A percentile compares a stretch with the other conserved stretches of the same genome.
These are phyloP conservation scores for Puma concolor DNA, from an alignment of 2,113 vertebrate species.

Conservation along the genomic window DNA sequence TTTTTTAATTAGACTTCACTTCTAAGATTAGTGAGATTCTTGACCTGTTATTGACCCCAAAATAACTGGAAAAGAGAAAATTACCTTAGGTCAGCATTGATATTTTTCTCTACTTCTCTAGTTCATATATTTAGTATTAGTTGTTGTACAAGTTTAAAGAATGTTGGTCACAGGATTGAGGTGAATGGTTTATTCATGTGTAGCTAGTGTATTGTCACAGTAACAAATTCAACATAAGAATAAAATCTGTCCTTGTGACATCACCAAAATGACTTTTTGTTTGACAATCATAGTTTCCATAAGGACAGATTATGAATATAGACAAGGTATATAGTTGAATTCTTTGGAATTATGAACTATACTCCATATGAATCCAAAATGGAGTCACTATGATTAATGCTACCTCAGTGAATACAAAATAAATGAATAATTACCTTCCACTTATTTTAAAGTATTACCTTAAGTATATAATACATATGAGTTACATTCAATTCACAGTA, in stretches of 20 bases:
- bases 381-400: conserved; percentile 13
- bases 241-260: neutral
- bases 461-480: neutral
- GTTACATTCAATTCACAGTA: neutral
- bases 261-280: conserved; percentile 33
- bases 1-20: neutral
- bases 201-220: conserved; percentile 46
- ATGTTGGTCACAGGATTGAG: neutral
- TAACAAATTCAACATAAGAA: neutral
- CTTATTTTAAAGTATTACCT: conserved; percentile 50
- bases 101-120: neutral
- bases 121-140: neutral
- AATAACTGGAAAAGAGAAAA: neutral
- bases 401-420: neutral
- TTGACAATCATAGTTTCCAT: neutral
- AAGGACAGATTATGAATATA: neutral
- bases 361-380: neutral
- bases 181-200: neutral
- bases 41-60: neutral
- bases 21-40: neutral
- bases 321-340: neutral
- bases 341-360: conserved; percentile 52
- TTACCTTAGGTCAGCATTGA: neutral
- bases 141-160: conserved; percentile 33
- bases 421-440: conserved; percentile 59